Conservation (phyloP, 2,797 vertebrate genomes). For the Pangasius larnaudii region DNA sequence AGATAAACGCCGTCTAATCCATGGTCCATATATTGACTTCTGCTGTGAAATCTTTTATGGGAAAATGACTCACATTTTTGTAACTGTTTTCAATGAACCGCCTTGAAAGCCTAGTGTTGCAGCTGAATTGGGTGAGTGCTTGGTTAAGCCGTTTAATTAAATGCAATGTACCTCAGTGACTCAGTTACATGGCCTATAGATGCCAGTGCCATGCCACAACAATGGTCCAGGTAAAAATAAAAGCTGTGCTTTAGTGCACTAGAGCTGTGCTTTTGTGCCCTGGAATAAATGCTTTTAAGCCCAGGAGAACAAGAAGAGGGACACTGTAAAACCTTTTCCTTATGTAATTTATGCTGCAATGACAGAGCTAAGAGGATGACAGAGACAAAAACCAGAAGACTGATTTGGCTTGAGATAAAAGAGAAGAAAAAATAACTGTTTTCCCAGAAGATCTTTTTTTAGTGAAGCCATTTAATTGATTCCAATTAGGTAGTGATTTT, state of each 20-base stretch:
- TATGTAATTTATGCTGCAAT: not conserved
- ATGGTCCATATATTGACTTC: not conserved
- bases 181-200: not conserved
- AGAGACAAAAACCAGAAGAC: not conserved
- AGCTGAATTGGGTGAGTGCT: not conserved
- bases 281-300: not conserved
- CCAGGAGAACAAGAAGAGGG: not conserved
- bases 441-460: not conserved
- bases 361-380: not conserved
- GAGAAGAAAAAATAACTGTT: not conserved
- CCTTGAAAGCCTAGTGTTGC: not conserved
- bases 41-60: not conserved
- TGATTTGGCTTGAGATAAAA: not conserved
- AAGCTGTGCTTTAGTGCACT: not conserved
- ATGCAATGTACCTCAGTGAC: not conserved
- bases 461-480: not conserved
- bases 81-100: not conserved
- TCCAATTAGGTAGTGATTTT: constrained; percentile 7
- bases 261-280: not conserved
- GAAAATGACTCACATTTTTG: not conserved
- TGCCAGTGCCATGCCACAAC: not conserved
- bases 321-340: not conserved
- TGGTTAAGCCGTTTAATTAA: not conserved
- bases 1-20: not conserved
- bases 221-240: not conserved